Evolutionary conservation across 2,113 vertebrate genomes (phyloP), one percentile per base, ranked within the genome.

Genomic region (Caloenas nicobarica): DNA sequence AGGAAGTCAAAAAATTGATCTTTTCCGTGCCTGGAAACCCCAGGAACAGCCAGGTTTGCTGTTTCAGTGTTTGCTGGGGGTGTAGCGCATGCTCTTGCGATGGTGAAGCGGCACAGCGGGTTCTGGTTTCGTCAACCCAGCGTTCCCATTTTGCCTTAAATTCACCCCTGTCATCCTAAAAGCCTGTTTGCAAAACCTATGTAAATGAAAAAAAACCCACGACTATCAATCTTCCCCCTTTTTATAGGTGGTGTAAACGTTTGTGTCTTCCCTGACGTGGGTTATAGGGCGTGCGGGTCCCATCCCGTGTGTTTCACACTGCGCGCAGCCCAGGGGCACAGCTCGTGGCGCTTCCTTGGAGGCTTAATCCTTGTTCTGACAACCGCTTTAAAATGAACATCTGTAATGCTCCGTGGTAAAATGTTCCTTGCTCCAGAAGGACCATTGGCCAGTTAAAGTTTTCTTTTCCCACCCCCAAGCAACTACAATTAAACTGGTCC

Each of bases 31-130:
- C 34, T 44, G 70, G 40, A 14, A 44, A 13, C 44, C 44, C 44
- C 44, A 18, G 44, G 44, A 46, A 46, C 44, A 4, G 33, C 2
- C 22, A 4, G 31, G 9, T 23, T 84, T 26, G 4, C 15, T 36
- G 38, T 29, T 33, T 26, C 5, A 2, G 42, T 0, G 3, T 53
- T 61, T 57, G 25, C 42, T 12, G 9, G 23, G 56, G 56, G 8
- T 9, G 5, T 1, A 13, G 28, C 23, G 36, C 6, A 0, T 5
- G 31, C 23, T 34, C 21, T 5, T 4, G 50, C 23, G 50, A 4
- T 19, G 50, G 29, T 13, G 40, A 57, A 21, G 61, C 18, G 29
- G 44, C 33, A 28, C 26, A 7, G 10, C 2, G 21, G 21, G 4
- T 13, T 51, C 8, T 11, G 34, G 13, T 26, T 42, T 25, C 42